Evolutionary conservation across 2,113 vertebrate species (phyloP), one percentile per base, ranked within the genome.

Genomic region (Benthochromis sp.): DNA sequence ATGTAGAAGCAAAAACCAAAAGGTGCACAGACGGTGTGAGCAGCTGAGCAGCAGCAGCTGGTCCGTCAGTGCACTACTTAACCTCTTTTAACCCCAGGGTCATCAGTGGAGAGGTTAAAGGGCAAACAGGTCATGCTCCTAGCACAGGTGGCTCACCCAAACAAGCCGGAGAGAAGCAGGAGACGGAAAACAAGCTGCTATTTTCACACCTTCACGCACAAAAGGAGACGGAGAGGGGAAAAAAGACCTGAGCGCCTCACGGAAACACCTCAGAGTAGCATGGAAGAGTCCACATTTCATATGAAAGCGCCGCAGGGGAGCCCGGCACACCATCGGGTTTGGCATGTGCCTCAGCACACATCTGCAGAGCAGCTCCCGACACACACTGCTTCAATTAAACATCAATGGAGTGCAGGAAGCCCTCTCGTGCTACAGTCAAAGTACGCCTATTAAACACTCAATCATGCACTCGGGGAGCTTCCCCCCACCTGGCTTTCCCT

Each of bases 381-480:
- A 89, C 95, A 95, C 89, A 89, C 89, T 13, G 91, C 84, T 93
- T 93, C 90, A 91, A 92, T 95, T 92, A 95, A 92, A 95, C 92
- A 93, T 96, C 93, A 94, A 86, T 90, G 82, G 87, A 50, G 53
- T 82, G 83, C 94, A 92, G 87, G 92, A 92, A 92, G 92, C 89
- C 63, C 89, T 92, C 88, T 92, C 86, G 66, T 92, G 93, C 87
- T 87, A 84, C 90, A 91, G 87, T 91, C 88, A 92, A 86, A 90
- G 88, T 82, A 89, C 19, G 84, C 76, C 85, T 55, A 79, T 92
- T 93, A 93, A 89, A 93, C 87, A 78, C 90, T 86, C 90, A 84
- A 90, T 90, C 90, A 92, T 85, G 71, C 78, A 86, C 47, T 31
- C 31, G 4, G 57, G 38, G 8, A 79, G 43, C 86, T 29, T 78